Base-by-base conservation (phyloP, 2,113 vertebrate genomes). In the Platanista minor region DNA sequence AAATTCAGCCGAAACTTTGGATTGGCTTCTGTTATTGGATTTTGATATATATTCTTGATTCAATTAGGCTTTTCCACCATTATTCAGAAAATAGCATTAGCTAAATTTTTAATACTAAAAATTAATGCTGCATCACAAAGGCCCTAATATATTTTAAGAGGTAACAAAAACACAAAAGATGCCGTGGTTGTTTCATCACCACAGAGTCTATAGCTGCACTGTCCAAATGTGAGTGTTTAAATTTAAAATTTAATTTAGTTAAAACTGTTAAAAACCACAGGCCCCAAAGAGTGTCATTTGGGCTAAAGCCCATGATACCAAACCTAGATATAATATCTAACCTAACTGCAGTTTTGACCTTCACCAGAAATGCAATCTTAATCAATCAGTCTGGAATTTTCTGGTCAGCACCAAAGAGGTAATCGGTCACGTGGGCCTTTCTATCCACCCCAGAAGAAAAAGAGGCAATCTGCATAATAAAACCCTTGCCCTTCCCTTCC, bases 111-210 rank as follows among this genome's bases (percentile, higher is more conserved):
- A 61, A 86, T 57, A 25, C 10, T 87, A 78, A 86, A 39, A 78
- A 83, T 69, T 41, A 33, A 54, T 59, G 54, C 5, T 72, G 20
- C 1, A 29, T 33, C 20, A 57, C 87, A 69, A 93, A 97, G 20
- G 8, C 1, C 62, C 33, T 29, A 52, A 15, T 71, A 8, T 69
- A 86, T 54, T 87, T 94, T 72, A 46, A 93, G 41, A 74, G 33
- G 69, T 93, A 98, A 41, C 97, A 99, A 71, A 98, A 72, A 97
- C 75, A 98, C 98, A 90, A 99, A 91, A 98, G 98, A 95, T 98
- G 98, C 0, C 95, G 97, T 4, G 95, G 52, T 0, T 98, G 91
- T 94, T 98, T 99, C 5, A 67, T 99, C 81, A 98, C 98, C 0
- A 97, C 97, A 92, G 98, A 99, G 57, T 52, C 46, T 61, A 92